These are phyloP conservation scores for Drosophila albomicans DNA, from an alignment of 1,140 invertebrate species.

Conservation along the genomic window DNA sequence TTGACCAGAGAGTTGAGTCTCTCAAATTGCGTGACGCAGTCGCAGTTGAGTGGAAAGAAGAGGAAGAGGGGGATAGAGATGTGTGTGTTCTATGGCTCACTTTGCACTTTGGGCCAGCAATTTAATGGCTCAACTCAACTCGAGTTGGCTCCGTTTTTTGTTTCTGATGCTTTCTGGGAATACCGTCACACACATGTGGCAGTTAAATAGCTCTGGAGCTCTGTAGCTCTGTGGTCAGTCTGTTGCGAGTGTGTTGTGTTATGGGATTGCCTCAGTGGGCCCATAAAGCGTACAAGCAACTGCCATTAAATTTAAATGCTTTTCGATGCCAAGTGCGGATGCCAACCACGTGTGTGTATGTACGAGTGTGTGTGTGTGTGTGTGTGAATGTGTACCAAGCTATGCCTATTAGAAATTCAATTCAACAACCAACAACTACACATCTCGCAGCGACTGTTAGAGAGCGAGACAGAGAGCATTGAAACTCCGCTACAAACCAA, in stretches of 20 bases:
- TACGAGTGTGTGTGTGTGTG: constrained; percentile 8
- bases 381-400: constrained; percentile 11
- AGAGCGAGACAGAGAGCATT: not conserved
- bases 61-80: too few species aligned
- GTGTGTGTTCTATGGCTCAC: constrained; percentile 34
- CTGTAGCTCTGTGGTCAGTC: not conserved
- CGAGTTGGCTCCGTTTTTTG: constrained; percentile 28
- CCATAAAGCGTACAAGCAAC: constrained; percentile 73
- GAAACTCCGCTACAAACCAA: not conserved
- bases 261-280: constrained; percentile 3
- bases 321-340: constrained; percentile 66
- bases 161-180: constrained; percentile 53
- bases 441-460: not conserved
- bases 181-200: constrained; percentile 39
- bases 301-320: constrained; percentile 80
- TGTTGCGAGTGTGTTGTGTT: not conserved
- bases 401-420: constrained; percentile 80
- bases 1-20: not conserved
- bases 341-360: constrained; percentile 2
- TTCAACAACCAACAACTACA: constrained; percentile 24
- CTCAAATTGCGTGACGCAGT: constrained; percentile 24
- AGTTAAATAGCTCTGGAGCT: constrained; percentile 41
- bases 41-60: not conserved
- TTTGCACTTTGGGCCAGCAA: constrained; percentile 55
- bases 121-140: constrained; percentile 42